phyloP scores from a whole-genome alignment of 2,113 vertebrate genomes.

The Rhombomys opimus region DNA sequence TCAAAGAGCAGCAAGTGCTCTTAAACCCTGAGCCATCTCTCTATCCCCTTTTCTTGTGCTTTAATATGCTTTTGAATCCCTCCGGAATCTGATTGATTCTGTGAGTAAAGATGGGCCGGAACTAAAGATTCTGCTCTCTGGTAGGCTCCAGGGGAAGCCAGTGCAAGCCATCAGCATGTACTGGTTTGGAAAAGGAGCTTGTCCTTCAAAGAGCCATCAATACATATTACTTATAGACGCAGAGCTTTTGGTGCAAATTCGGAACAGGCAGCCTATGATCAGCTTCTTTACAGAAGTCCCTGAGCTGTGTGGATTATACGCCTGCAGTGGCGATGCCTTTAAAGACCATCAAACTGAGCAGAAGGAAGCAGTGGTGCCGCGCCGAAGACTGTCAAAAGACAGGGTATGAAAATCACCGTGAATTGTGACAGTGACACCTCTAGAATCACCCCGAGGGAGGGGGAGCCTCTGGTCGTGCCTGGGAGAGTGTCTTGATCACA shows the following conservation, averaged over 20 bases:
- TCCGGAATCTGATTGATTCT: neutral
- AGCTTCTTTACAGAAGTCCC: neutral
- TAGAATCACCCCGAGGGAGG: neutral
- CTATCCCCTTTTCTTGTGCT: neutral
- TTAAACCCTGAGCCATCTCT: neutral
- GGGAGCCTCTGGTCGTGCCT: neutral
- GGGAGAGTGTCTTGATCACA: neutral
- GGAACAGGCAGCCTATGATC: neutral
- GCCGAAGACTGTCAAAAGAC: neutral
- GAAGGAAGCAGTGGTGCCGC: neutral
- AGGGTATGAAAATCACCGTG: neutral
- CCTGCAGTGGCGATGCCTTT: neutral
- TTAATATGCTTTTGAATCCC: neutral
- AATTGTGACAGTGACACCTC: neutral
- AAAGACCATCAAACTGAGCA: conserved; percentile 6
- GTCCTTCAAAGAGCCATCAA: neutral
- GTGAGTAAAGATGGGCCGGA: neutral
- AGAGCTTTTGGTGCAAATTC: conserved; percentile 2
- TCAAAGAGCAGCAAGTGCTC: neutral
- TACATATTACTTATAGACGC: neutral
- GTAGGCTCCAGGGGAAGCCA: neutral
- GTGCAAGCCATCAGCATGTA: neutral
- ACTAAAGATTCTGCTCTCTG: neutral
- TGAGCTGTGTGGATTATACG: neutral
- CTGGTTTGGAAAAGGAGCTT: neutral